Evolutionary conservation across 1,140 invertebrate genomes (phyloP).

Genomic region (Leptonema lineaticorne): DNA sequence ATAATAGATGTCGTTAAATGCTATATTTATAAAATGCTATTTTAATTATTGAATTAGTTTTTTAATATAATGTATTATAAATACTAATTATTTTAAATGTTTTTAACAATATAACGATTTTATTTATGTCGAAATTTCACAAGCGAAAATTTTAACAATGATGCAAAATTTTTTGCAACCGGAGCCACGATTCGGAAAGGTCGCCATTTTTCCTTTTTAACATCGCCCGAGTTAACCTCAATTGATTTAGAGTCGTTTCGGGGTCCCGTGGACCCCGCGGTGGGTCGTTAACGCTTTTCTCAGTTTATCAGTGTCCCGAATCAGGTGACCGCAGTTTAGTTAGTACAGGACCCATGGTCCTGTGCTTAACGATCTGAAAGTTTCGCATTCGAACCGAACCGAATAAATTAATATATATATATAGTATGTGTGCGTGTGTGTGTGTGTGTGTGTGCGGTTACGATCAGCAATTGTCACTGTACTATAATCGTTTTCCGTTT

Average conservation of each 20-base stretch:
- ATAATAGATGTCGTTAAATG: no score
- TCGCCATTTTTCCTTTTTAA: slow-evolving; percentile 39
- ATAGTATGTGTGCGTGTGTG: neutral
- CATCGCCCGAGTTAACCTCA: slow-evolving; percentile 37
- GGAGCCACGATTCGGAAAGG: neutral
- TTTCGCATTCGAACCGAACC: slow-evolving; percentile 32
- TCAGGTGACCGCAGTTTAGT: slow-evolving; percentile 41
- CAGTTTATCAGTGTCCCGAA: slow-evolving; percentile 41
- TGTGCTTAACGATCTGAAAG: slow-evolving; percentile 39
- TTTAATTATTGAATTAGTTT: no score
- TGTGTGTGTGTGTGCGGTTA: neutral
- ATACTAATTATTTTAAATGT: no score
- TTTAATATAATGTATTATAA: no score
- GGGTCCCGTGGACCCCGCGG: slow-evolving; percentile 13
- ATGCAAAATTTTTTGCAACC: neutral
- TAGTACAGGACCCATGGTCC: slow-evolving; percentile 18
- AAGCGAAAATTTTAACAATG: no score
- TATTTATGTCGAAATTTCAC: no score
- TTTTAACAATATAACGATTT: no score
- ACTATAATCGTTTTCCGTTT: no score
- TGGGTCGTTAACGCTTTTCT: slow-evolving; percentile 39
- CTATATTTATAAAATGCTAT: no score
- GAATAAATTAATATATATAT: slow-evolving; percentile 35
- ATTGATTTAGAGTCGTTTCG: slow-evolving; percentile 37
- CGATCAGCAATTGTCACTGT: no score